A percentile compares a stretch with the other conserved stretches of the same genome.
phyloP scores from a whole-genome alignment of 2,888 invertebrate genomes.

The Lasioglossum leucozonium region DNA sequence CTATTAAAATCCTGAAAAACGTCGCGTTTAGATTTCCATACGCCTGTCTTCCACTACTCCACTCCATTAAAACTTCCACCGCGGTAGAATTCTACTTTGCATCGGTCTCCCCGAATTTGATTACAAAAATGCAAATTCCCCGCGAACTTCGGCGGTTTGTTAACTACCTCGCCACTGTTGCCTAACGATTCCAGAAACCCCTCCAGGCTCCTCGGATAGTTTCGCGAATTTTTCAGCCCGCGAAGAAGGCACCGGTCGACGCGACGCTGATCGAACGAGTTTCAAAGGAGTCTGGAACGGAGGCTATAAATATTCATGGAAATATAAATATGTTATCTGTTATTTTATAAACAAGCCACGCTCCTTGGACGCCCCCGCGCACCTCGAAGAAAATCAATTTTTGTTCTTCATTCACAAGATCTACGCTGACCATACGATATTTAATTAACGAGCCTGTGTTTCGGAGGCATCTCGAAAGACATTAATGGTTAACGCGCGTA shows the following conservation, averaged over 20 bases:
- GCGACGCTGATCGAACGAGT: not conserved
- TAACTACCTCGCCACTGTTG: not conserved
- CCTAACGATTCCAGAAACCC: not conserved
- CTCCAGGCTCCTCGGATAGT: not conserved
- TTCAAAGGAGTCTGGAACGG: not conserved
- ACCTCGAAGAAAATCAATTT: not conserved
- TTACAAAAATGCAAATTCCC: not conserved
- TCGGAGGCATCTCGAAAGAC: no score
- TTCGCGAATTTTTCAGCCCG: not conserved
- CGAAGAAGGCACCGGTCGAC: not conserved
- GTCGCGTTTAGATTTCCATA: not conserved
- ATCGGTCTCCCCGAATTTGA: not conserved
- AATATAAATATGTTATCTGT: not conserved
- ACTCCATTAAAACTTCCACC: not conserved
- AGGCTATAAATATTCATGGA: not conserved
- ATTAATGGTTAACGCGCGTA: not conserved
- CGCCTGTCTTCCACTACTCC: not conserved
- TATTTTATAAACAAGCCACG: not conserved
- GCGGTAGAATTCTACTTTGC: not conserved
- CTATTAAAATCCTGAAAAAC: not conserved
- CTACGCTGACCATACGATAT: not conserved
- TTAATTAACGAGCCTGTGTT: not conserved
- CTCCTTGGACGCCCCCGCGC: not conserved
- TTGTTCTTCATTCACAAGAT: not conserved
- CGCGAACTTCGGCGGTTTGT: not conserved